Conservation (phyloP, 2,113 vertebrate genomes). For the Oreocharis arfaki region DNA sequence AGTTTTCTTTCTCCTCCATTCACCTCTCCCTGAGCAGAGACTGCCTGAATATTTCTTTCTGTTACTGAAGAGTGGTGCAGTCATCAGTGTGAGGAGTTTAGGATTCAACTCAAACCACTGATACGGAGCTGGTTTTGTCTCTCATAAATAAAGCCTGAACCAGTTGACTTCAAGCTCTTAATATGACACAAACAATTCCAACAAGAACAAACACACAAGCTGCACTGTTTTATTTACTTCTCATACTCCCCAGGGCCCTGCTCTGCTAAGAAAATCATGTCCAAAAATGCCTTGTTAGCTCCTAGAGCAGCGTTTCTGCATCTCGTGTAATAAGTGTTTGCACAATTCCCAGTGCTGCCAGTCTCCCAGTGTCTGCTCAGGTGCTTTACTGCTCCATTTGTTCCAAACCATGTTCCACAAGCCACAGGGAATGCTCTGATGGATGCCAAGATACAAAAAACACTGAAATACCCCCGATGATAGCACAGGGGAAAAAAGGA, state of each 20-base stretch:
- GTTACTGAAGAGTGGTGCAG: background rate
- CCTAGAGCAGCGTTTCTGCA: background rate
- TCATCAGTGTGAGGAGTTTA: background rate
- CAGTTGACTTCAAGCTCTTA: background rate
- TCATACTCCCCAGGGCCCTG: background rate
- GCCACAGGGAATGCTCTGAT: background rate
- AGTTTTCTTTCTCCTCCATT: background rate
- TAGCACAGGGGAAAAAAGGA: accelerated
- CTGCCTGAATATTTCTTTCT: background rate
- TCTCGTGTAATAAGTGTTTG: background rate
- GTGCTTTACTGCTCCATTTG: background rate
- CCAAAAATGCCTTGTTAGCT: background rate
- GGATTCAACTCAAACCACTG: background rate
- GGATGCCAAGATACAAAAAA: background rate
- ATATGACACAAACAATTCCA: background rate
- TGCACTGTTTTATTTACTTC: background rate
- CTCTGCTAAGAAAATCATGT: background rate
- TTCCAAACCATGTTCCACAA: background rate
- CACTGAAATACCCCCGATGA: background rate
- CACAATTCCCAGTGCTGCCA: background rate
- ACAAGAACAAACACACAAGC: background rate
- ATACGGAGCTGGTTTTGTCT: background rate
- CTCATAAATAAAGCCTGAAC: background rate
- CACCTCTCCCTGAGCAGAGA: background rate
- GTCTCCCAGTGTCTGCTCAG: background rate